Evolutionary conservation across 2,797 vertebrate species (phyloP).

Genomic region (Garrulus glandarius): DNA sequence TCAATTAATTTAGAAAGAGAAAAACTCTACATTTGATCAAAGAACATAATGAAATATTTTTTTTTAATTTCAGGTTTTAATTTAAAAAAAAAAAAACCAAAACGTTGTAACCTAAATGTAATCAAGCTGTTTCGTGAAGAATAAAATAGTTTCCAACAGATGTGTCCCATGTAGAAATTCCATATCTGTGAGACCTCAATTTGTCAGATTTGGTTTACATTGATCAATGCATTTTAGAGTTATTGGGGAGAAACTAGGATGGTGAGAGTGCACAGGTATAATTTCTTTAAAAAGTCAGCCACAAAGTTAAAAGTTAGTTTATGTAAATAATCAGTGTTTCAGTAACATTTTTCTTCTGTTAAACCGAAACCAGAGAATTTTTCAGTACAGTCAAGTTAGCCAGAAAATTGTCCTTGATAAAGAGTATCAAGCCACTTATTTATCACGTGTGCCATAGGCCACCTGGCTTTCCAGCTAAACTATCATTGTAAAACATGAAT

Average conservation of each 20-base stretch:
- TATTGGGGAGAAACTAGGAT: not conserved
- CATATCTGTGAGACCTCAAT: not conserved
- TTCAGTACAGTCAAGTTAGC: not conserved
- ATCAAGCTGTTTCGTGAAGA: slow-evolving; percentile 57
- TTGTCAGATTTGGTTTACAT: not conserved
- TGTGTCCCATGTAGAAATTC: not conserved
- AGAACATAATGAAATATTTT: not conserved
- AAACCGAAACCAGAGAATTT: not conserved
- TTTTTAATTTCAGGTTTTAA: slow-evolving; percentile 58
- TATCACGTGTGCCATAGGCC: not conserved
- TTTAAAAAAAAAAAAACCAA: slow-evolving; percentile 24
- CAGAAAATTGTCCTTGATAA: not conserved
- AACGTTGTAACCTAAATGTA: slow-evolving; percentile 32
- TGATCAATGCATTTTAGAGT: not conserved
- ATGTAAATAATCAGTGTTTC: not conserved
- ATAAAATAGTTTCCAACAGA: slow-evolving; percentile 40
- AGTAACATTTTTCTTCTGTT: not conserved
- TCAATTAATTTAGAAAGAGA: slow-evolving; percentile 16
- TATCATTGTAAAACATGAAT: not conserved
- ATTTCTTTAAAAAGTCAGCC: not conserved
- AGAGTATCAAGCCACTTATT: slow-evolving; percentile 32
- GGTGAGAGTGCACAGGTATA: not conserved
- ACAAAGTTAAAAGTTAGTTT: not conserved
- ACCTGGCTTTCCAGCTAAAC: not conserved
- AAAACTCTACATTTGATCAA: slow-evolving; percentile 40